A percentile compares a stretch with the other conserved stretches of the same genome.
Conservation (phyloP, 2,113 vertebrate species). For the Cisticola juncidis region DNA sequence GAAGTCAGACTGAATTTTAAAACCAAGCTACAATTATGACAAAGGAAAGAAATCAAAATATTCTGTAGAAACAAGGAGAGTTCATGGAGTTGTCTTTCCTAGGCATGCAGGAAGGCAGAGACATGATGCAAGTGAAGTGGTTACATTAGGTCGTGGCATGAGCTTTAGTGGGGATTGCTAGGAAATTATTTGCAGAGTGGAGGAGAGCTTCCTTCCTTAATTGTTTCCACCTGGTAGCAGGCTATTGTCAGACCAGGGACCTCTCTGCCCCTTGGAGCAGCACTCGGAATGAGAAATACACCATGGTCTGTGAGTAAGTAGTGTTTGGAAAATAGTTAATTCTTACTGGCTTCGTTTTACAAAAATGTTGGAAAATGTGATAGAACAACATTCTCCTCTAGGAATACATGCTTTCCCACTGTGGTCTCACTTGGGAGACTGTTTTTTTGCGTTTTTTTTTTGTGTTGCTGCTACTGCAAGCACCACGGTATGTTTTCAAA, state of each 20-base stretch:
- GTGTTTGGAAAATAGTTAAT: background rate
- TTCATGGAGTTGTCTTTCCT: background rate
- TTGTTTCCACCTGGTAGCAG: conserved; percentile 59
- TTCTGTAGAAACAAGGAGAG: background rate
- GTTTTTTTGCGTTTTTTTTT: background rate
- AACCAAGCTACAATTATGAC: background rate
- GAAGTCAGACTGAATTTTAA: background rate
- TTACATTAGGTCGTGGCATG: conserved; percentile 22
- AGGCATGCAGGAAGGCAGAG: background rate
- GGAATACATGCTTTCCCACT: background rate
- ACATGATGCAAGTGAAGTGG: background rate
- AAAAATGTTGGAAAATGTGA: conserved; percentile 22
- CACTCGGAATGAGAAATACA: background rate
- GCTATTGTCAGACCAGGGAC: conserved; percentile 32
- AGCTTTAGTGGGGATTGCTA: conserved; percentile 3
- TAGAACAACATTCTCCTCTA: conserved; percentile 44
- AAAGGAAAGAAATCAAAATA: background rate
- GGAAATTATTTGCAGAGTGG: conserved; percentile 32
- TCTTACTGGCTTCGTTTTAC: conserved; percentile 22
- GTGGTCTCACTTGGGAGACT: background rate
- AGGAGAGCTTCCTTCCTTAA: conserved; percentile 62
- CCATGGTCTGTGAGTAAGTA: background rate
- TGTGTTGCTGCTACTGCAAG: background rate
- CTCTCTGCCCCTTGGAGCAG: conserved; percentile 5
- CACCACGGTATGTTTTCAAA: conserved; percentile 24